Evolutionary conservation across 1,140 invertebrate species (phyloP).

Genomic region (Drosophila quadrilineata): DNA sequence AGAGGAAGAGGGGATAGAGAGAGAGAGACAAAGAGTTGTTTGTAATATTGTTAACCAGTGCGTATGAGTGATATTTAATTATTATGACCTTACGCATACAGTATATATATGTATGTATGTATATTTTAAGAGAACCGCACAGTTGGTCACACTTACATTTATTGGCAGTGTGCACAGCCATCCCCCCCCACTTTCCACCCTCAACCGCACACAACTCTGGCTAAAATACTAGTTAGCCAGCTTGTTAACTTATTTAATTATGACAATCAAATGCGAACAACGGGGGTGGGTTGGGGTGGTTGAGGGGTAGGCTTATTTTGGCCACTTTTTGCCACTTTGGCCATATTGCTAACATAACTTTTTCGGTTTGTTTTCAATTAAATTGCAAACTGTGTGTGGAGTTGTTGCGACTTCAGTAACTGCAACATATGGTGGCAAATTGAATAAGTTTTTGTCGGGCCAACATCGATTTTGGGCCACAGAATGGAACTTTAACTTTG

Average conservation of each 20-base stretch:
- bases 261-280: constrained; percentile 35
- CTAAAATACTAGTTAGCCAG: constrained; percentile 21
- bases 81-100: constrained; percentile 52
- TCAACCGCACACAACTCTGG: neutral
- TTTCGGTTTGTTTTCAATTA: constrained; percentile 36
- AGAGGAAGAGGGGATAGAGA: too few relatives aligned
- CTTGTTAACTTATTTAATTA: constrained; percentile 47
- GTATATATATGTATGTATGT: too few relatives aligned
- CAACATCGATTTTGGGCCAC: constrained; percentile 28
- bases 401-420: neutral
- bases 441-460: constrained; percentile 33
- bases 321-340: constrained; percentile 12
- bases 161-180: too few relatives aligned
- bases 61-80: constrained; percentile 75
- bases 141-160: constrained; percentile 19
- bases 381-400: constrained; percentile 9
- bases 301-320: neutral
- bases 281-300: too few relatives aligned
- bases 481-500: too few relatives aligned
- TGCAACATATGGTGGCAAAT: constrained; percentile 33
- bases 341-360: constrained; percentile 22
- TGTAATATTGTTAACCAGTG: constrained; percentile 45
- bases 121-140: constrained; percentile 15
- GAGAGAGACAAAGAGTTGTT: constrained; percentile 16
- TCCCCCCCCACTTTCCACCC: neutral